Base-by-base conservation (phyloP, 2,888 invertebrate species). In the Liopterus haemorrhoidalis region DNA sequence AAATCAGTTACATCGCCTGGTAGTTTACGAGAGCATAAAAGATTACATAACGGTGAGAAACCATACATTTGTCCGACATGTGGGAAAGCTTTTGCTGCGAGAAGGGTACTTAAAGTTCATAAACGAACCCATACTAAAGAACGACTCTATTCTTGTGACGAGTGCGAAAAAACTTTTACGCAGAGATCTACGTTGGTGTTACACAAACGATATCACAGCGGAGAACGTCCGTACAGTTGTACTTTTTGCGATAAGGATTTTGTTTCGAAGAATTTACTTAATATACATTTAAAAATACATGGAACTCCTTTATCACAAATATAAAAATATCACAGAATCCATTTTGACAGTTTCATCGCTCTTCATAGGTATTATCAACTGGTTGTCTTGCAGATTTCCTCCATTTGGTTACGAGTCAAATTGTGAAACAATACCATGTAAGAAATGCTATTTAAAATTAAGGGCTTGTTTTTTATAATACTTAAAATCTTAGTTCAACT, bases 211-310 rank as follows among this genome's bases (percentile, higher is more conserved):
- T 33, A 45, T n/a, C 51, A 53, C 20, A 48, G 45, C 6, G 45
- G 69, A 15, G 70, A 70, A 6, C 72, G 70, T 46, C 72, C 68
- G 30, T 72, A 67, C 49, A 70, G 69, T 38, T 77, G 76, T 49
- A 56, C 70, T 3, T 61, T 70, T 0, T 74, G 73, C 30, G 50
- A 69, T 0, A 56, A 63, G 21, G 65, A 56, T 0, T 73, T 74
- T 35, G 35, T 54, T 4, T 51, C 54, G 27, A 56, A 54, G 28
- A 40, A 54, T 18, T 51, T 53, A 15, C 48, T 61, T 40, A 74
- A 74, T 31, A 56, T 70, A 8, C 76, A 75, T 53, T 55, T 67
- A 49, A 66, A 68, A 24, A 65, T 67, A 0, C 71, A 72, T 33
- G 48, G 46, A 3, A 45, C 32, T 15, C 9, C 45, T 11, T 9